Evolutionary conservation across 2,797 vertebrate genomes (phyloP), one percentile per base, ranked within the genome.

Genomic region (Antennarius maculatus): DNA sequence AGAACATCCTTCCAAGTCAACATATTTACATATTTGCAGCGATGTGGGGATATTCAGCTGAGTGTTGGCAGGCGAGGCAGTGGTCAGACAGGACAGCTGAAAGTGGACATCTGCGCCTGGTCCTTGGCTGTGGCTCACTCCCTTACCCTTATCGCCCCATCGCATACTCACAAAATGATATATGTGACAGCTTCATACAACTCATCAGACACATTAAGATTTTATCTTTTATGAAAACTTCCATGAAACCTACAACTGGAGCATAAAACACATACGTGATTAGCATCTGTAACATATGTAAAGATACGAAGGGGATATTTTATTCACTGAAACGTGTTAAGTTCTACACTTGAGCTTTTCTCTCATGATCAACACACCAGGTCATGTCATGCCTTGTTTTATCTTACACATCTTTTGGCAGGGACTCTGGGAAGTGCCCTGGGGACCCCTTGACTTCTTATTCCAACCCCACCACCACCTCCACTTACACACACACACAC

Each of bases 1-100:
- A 91, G 89, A 88, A 88, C 89, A 92, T 93, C 91, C 82, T 92
- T 92, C 89, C 89, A 92, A 93, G 92, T 92, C 90, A 91, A 93
- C 90, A 91, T 94, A 94, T 94, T 94, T 94, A 94, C 93, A 94
- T 94, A 93, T 93, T 94, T 94, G 87, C 80, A 83, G 85, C 60
- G 73, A 90, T 81, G 88, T 88, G 81, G 88, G 87, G 87, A 89
- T 92, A 87, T 88, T 86, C 74, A 84, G 86, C 69, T 9, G 61
- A 89, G 71, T 76, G 87, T 85, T 90, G 90, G 88, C 91, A 91
- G 89, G 89, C 85, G 74, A 79, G 70, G 54, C 80, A 34, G 74
- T 91, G 88, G 91, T 91, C 88, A 90, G 77, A 72, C 72, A 73
- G 87, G 88, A 90, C 85, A 84, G 79, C 82, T 87, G 80, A 86